These are phyloP conservation scores for Perognathus longimembris DNA, from an alignment of 2,113 vertebrate genomes.

Conservation along the genomic window DNA sequence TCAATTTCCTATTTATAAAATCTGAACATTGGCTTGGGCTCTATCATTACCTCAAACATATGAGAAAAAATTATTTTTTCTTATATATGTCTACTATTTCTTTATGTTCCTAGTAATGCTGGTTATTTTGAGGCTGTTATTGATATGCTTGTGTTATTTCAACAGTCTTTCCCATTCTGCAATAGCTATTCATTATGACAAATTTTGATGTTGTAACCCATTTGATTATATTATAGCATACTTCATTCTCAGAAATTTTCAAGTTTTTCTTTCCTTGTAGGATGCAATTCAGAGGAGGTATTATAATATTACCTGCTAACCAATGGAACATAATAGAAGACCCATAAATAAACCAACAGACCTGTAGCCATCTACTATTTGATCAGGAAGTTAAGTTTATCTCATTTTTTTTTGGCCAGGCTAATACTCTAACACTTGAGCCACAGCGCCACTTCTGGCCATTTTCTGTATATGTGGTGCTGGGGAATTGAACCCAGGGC, in stretches of 20 bases:
- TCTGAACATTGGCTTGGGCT: conserved; percentile 53
- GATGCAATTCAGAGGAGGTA: conserved; percentile 32
- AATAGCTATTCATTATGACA: neutral
- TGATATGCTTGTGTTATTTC: neutral
- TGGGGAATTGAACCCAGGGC: too few relatives aligned
- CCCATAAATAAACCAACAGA: too few relatives aligned
- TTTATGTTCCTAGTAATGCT: neutral
- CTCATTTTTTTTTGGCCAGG: too few relatives aligned
- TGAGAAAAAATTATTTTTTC: conserved; percentile 47
- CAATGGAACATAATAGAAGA: too few relatives aligned
- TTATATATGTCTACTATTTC: conserved; percentile 19
- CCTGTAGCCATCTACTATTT: too few relatives aligned
- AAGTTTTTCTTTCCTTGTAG: conserved; percentile 8
- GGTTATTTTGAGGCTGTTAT: conserved; percentile 43
- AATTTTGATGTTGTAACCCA: neutral
- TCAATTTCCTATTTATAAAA: conserved; percentile 61
- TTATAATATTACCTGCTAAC: conserved; percentile 30
- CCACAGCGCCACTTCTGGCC: too few relatives aligned
- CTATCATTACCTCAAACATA: conserved; percentile 34
- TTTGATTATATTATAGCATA: conserved; percentile 31
- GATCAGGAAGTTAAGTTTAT: too few relatives aligned
- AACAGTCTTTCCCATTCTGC: neutral
- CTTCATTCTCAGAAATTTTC: conserved; percentile 39
- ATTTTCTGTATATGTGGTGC: too few relatives aligned
- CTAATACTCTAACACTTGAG: too few relatives aligned